Evolutionary conservation across 2,113 vertebrate species (phyloP), one percentile per base, ranked within the genome.

Genomic region (Otolemur garnettii): DNA sequence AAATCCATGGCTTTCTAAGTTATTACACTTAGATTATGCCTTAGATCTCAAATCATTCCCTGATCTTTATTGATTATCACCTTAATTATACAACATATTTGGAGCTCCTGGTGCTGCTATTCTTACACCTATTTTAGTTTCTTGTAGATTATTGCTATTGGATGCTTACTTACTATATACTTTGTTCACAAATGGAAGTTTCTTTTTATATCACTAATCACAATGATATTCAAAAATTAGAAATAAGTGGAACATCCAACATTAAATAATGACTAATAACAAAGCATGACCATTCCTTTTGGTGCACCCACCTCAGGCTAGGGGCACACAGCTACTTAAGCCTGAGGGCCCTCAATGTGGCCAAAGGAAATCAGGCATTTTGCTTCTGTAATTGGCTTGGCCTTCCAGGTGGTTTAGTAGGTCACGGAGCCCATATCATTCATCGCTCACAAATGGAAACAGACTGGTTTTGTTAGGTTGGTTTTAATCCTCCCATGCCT

Each of bases 361-460:
- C 33, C 21, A 30, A 19, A 87, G 60, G 69, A 78, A 91, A 50
- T 11, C 42, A 85, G 33, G 19, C 33, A 80, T 59, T 64, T 96
- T 64, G 45, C 64, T 60, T 96, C 68, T 71, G n/a, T 42, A 90
- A 92, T 35, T 35, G 24, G 24, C 42, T 90, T 86, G 68, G 45
- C 53, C 79, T 89, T 93, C 55, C 28, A 35, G 17, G 57, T 93
- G 22, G 24, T 28, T 96, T 78, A n/a, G 42, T 86, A 93, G 94
- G 84, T 91, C 79, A 89, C 42, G 86, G 78, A 92, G 57, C 22
- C 33, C 57, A 0, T 77, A 92, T 94, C 75, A 81, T 84, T 64
- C 80, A 88, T 95, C 59, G 64, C 60, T 87, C 60, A 82, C 53
- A 81, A 80, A 94, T 95, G 74, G 71, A 93, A 96, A 94, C 71